Conservation (phyloP, 2,797 vertebrate genomes). For the Sylvilagus floridanus region DNA sequence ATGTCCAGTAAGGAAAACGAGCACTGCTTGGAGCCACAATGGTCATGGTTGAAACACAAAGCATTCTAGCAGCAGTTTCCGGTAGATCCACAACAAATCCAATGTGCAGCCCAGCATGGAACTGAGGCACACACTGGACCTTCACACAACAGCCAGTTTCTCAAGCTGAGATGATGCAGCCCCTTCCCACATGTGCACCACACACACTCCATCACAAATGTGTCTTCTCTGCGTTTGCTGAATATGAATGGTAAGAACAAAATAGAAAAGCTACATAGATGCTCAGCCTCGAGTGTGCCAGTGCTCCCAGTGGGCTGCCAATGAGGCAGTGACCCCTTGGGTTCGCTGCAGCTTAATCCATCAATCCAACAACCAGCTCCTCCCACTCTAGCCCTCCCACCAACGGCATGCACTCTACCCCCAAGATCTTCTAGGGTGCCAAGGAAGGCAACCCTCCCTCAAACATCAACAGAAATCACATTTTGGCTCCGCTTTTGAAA, state of each 20-base stretch:
- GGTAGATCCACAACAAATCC: constrained; percentile 29
- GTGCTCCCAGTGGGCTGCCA: background rate
- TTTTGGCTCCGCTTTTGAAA: constrained; percentile 58
- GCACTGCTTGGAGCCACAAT: constrained; percentile 51
- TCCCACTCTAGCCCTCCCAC: too few species aligned
- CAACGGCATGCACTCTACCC: background rate
- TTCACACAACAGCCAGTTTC: background rate
- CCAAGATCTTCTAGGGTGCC: background rate
- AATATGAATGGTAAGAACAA: background rate
- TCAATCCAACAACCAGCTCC: background rate
- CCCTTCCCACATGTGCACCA: constrained; percentile 7
- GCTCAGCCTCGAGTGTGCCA: background rate
- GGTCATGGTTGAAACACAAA: background rate
- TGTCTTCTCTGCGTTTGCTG: background rate
- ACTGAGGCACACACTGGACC: background rate
- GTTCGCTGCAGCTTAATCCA: background rate
- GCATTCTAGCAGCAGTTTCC: background rate
- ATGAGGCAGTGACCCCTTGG: background rate
- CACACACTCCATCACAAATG: background rate
- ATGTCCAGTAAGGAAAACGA: constrained; percentile 15
- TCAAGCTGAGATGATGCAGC: background rate
- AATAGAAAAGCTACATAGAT: background rate
- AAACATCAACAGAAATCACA: constrained; percentile 47
- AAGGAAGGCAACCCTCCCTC: constrained; percentile 14
- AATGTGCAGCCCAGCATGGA: background rate